Evolutionary conservation across 1,140 invertebrate species (phyloP).

Genomic region (Linepithema humile): DNA sequence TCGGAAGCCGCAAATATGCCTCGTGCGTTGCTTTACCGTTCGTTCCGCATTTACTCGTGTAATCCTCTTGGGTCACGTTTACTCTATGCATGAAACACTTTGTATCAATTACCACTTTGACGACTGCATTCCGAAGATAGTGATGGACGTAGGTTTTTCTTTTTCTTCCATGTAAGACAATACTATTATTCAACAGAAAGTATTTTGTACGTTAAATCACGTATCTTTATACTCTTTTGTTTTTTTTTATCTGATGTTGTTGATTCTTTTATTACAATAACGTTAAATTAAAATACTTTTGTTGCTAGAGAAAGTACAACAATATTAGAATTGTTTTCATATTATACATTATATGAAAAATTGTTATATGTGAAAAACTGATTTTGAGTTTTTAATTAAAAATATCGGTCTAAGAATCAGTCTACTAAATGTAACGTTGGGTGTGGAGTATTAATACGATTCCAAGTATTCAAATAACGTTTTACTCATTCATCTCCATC

Average conservation of each 20-base stretch:
- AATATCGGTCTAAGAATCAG: neutral
- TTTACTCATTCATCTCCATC: neutral
- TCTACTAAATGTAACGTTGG: neutral
- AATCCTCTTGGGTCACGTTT: neutral
- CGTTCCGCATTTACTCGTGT: neutral
- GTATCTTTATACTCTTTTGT: neutral
- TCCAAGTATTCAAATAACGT: neutral
- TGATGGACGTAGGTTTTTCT: too few relatives aligned
- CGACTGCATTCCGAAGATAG: too few relatives aligned
- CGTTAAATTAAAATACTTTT: neutral
- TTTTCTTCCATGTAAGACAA: neutral
- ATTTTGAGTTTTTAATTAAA: too few relatives aligned
- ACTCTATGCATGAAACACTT: neutral
- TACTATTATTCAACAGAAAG: neutral
- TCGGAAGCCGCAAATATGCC: conserved; percentile 30
- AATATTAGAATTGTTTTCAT: too few relatives aligned
- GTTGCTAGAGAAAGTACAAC: too few relatives aligned
- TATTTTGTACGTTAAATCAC: neutral
- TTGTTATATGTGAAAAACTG: too few relatives aligned
- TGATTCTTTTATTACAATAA: neutral
- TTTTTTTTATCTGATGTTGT: neutral
- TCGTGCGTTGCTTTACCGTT: conserved; percentile 12
- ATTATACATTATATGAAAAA: too few relatives aligned
- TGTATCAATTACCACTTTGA: too few relatives aligned
- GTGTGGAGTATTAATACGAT: too few relatives aligned